Evolutionary conservation across 2,888 invertebrate genomes (phyloP).

Genomic region (Yponomeuta plumbellus): DNA sequence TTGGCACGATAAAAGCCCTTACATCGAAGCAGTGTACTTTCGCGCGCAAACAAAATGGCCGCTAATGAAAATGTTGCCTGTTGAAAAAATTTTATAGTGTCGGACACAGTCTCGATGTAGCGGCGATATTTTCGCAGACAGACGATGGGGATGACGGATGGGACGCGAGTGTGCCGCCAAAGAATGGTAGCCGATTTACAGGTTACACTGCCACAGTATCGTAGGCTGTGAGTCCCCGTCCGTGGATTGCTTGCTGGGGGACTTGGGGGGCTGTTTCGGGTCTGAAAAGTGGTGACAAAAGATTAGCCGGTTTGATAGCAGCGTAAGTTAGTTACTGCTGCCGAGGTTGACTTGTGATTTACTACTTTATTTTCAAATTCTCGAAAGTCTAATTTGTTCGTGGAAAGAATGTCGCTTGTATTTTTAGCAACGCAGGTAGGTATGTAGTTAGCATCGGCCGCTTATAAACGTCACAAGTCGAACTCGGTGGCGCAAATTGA

Average conservation of each 20-base stretch:
- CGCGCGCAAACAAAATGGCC: slow-evolving; percentile 14
- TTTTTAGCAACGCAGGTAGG: too few species aligned
- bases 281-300: slow-evolving; percentile 72
- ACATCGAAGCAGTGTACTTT: slow-evolving; percentile 35
- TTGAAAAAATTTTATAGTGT: slow-evolving; percentile 5
- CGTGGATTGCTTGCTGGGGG: slow-evolving; percentile 85
- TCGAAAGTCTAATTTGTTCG: too few species aligned
- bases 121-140: slow-evolving; percentile 8
- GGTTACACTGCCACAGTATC: slow-evolving; percentile 99
- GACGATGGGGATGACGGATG: slow-evolving; percentile 1
- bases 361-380: too few species aligned
- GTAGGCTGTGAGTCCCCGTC: slow-evolving; percentile 96
- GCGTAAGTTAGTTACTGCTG: neutral
- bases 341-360: too few species aligned
- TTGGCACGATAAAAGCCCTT: slow-evolving; percentile 57
- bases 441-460: too few species aligned
- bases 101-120: slow-evolving; percentile 5
- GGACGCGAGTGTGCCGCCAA: slow-evolving; percentile 8
- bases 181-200: slow-evolving; percentile 77
- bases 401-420: too few species aligned
- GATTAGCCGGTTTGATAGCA: slow-evolving; percentile 4
- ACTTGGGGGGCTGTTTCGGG: slow-evolving; percentile 89
- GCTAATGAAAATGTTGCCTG: neutral
- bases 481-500: neutral
- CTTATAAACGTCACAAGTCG: too few species aligned